These are phyloP conservation scores for Apus apus DNA, from an alignment of 2,113 vertebrate species.

Conservation along the genomic window DNA sequence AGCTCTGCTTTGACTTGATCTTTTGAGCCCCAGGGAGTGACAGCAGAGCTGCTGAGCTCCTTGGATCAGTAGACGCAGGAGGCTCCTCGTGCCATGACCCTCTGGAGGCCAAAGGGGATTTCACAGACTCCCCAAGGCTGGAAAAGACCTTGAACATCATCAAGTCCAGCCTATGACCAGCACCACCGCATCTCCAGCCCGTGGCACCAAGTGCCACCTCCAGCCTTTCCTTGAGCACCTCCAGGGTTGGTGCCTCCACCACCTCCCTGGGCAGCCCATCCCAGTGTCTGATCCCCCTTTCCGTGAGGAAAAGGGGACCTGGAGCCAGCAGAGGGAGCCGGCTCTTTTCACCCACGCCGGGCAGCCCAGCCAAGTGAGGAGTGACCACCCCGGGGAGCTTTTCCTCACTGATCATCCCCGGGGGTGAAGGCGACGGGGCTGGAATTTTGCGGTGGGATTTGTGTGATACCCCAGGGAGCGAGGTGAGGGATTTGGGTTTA, in stretches of 20 bases:
- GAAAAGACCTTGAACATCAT: too few species aligned
- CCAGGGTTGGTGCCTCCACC: too few species aligned
- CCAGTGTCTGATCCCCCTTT: too few species aligned
- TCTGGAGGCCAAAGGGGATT: not conserved
- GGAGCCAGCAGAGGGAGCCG: constrained; percentile 55
- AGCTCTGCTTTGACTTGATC: not conserved
- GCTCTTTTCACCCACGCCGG: not conserved
- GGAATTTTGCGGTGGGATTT: constrained; percentile 32
- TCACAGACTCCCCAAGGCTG: too few species aligned
- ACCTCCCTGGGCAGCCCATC: too few species aligned
- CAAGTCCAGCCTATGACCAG: too few species aligned
- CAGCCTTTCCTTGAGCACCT: too few species aligned
- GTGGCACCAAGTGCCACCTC: too few species aligned
- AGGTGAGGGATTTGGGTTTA: not conserved
- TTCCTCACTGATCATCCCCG: not conserved
- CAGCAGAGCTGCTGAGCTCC: not conserved
- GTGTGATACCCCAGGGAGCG: fast-evolving
- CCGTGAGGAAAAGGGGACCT: too few species aligned
- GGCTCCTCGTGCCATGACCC: fast-evolving
- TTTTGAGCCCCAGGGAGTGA: not conserved
- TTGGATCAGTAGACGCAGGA: not conserved
- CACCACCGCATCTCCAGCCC: too few species aligned
- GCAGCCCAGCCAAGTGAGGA: not conserved
- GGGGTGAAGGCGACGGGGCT: not conserved
- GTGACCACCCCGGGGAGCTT: fast-evolving